A percentile compares a stretch with the other conserved stretches of the same genome.
phyloP scores from a whole-genome alignment of 2,797 vertebrate species.

The Craterocephalus amniculus region DNA sequence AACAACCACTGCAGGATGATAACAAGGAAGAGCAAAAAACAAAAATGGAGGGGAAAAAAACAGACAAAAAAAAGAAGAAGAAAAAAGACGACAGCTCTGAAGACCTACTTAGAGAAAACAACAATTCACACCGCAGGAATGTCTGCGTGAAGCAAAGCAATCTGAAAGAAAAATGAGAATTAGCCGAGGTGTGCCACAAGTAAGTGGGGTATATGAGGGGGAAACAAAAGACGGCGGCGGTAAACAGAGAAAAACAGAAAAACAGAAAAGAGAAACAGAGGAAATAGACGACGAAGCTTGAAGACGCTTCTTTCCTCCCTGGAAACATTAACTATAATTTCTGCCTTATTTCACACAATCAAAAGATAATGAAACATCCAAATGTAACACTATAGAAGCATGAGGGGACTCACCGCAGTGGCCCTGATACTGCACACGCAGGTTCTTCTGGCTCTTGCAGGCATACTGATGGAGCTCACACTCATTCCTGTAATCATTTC shows the following conservation, averaged over 20 bases:
- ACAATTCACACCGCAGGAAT: slow-evolving; percentile 58
- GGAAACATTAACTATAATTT: not conserved
- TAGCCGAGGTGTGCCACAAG: slow-evolving; percentile 37
- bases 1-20: slow-evolving; percentile 62
- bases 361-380: not conserved
- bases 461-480: slow-evolving; percentile 91
- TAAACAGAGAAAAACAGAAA: slow-evolving; percentile 16
- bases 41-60: slow-evolving; percentile 37
- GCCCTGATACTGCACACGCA: slow-evolving; percentile 89
- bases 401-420: slow-evolving; percentile 87
- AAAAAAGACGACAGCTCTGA: slow-evolving; percentile 46
- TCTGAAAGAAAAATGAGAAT: slow-evolving; percentile 63
- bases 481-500: slow-evolving; percentile 88
- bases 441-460: slow-evolving; percentile 89
- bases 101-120: slow-evolving; percentile 65
- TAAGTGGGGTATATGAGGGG: slow-evolving; percentile 26
- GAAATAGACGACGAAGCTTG: not conserved
- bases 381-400: not conserved
- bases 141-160: slow-evolving; percentile 33
- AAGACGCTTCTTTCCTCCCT: not conserved
- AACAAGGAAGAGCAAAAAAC: slow-evolving; percentile 50
- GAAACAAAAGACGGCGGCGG: slow-evolving; percentile 40
- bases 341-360: not conserved
- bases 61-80: not conserved
- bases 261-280: not conserved